Evolutionary conservation across 2,888 invertebrate species (phyloP), one percentile per base, ranked within the genome.

Genomic region (Mycalesis mineus): DNA sequence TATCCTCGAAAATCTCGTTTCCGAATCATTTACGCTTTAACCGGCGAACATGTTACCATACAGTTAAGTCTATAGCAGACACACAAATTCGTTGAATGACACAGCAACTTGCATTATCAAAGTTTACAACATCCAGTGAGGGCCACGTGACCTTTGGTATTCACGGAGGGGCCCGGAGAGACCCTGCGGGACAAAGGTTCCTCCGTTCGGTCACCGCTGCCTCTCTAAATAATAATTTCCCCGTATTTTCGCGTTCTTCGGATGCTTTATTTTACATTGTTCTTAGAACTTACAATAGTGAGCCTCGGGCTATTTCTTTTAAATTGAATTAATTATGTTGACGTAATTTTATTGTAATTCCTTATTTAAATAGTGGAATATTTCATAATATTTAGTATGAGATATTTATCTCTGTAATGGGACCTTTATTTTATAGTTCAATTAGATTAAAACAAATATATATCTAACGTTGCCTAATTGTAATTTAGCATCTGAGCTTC

Each of bases 101-200:
- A 39, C 1, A 56, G 52, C 53, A 61, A 53, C 31, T 53, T 56
- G 36, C 44, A 56, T 42, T 49, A 53, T 54, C 22, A 48, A 57
- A 57, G 37, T 61, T 57, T 54, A 44, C 57, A 59, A 55, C 51
- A 48, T 49, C 45, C 50, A 28, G 48, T 33, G 41, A 22, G 48
- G 28, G 37, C 67, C 63, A 55, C 68, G 64, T 59, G 73, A 79
- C 78, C 78, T 78, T 78, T 80, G 72, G 68, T 72, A 80, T 80
- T 79, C 68, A 65, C 61, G 49, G 65, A 67, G 65, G 69, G 68
- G 71, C 71, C 67, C 67, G 64, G 66, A 62, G 60, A 64, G 60
- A 59, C 67, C 59, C 59, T 51, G 63, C 58, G 57, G 62, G 65
- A 68, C 66, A 64, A 64, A 58, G 57, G 57, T 60, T 57, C 45